Conservation (phyloP, 2,797 vertebrate genomes). For the Acanthurus tractus region DNA sequence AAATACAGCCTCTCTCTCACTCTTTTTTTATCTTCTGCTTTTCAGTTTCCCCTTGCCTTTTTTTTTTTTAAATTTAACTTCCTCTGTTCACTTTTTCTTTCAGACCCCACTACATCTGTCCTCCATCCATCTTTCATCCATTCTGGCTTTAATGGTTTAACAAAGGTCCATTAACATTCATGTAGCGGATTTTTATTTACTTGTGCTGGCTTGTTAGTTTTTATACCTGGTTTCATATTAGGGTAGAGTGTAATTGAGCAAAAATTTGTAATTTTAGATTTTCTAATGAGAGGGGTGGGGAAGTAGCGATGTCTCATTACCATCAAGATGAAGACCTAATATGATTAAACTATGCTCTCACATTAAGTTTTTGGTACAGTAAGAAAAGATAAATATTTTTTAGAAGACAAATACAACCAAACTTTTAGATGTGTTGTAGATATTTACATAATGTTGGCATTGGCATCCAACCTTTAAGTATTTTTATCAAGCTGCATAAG, state of each 20-base stretch:
- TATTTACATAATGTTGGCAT: background rate
- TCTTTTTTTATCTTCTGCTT: constrained; percentile 14
- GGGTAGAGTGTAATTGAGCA: background rate
- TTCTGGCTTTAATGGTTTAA: constrained; percentile 2
- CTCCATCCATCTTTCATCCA: background rate
- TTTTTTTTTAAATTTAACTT: background rate
- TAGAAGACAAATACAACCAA: background rate
- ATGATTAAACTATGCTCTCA: background rate
- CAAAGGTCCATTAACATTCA: background rate
- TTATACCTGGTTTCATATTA: background rate
- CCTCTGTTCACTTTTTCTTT: constrained; percentile 3
- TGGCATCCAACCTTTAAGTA: background rate
- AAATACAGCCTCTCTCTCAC: constrained; percentile 25
- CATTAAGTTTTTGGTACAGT: background rate
- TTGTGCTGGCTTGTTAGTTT: background rate
- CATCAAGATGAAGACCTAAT: background rate
- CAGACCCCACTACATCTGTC: background rate
- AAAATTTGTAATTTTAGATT: background rate
- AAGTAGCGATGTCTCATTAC: background rate
- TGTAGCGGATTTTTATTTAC: background rate
- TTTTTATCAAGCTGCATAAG: background rate
- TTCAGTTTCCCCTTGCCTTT: background rate
- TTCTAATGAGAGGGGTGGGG: background rate
- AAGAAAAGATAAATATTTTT: background rate
- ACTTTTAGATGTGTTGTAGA: background rate